A percentile compares a stretch with the other conserved stretches of the same genome.
phyloP scores from a whole-genome alignment of 2,888 invertebrate species.

The Eurytoma californica region DNA sequence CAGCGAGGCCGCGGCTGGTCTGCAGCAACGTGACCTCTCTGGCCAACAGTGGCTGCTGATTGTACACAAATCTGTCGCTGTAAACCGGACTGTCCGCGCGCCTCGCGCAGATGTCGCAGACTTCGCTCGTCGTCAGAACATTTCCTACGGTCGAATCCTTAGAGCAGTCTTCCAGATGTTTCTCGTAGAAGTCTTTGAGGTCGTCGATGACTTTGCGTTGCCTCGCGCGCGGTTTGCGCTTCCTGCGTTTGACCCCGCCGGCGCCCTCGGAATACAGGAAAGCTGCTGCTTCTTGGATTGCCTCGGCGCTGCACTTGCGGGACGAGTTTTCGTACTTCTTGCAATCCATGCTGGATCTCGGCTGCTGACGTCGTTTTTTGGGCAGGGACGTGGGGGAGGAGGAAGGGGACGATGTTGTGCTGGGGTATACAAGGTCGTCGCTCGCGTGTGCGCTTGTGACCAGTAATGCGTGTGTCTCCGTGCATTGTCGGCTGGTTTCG shows the following conservation, averaged over 20 bases:
- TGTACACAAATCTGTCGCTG: slow-evolving; percentile 68
- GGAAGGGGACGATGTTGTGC: not conserved
- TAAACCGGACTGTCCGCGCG: slow-evolving; percentile 65
- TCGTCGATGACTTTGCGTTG: slow-evolving; percentile 52
- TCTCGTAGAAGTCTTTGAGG: slow-evolving; percentile 61
- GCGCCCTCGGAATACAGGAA: not conserved
- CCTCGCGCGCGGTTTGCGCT: no score
- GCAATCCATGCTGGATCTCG: not conserved
- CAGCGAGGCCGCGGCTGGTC: no score
- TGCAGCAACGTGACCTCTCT: slow-evolving; percentile 61
- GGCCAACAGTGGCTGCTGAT: slow-evolving; percentile 62
- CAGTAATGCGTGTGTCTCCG: slow-evolving; percentile 71
- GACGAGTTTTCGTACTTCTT: not conserved
- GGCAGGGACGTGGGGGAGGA: slow-evolving; percentile 2
- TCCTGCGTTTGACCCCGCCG: not conserved
- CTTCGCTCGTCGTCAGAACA: slow-evolving; percentile 56
- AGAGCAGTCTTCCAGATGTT: slow-evolving; percentile 57
- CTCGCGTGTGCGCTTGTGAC: not conserved
- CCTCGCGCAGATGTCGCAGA: slow-evolving; percentile 64
- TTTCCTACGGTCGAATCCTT: slow-evolving; percentile 56
- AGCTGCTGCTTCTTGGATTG: not conserved
- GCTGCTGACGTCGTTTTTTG: not conserved
- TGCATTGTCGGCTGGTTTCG: slow-evolving; percentile 58
- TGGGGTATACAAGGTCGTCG: not conserved
- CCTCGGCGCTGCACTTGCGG: not conserved